Evolutionary conservation across 2,888 invertebrate genomes (phyloP).

Genomic region (Antheraea yamamai): DNA sequence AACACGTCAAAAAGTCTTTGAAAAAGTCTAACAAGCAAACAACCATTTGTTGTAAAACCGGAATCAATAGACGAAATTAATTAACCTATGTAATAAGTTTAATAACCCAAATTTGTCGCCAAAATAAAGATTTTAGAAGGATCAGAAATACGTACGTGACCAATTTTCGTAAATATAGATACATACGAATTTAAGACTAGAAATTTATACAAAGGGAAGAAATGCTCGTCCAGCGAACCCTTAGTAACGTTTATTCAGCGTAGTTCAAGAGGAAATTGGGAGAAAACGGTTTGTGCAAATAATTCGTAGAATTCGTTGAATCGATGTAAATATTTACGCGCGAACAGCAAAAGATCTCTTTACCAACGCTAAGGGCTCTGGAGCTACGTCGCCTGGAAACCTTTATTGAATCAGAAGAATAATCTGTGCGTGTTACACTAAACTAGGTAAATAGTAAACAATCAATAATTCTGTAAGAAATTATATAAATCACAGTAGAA

Average conservation of each 20-base stretch:
- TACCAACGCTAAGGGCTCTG: not conserved
- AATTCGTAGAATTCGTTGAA: not conserved
- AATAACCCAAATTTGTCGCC: too few species aligned
- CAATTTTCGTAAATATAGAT: not conserved
- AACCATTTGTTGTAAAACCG: too few species aligned
- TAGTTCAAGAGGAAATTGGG: slow-evolving; percentile 6
- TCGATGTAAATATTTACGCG: not conserved
- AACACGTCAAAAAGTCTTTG: too few species aligned
- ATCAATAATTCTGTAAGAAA: too few species aligned
- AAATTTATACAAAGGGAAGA: not conserved
- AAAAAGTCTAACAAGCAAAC: too few species aligned
- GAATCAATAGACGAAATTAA: too few species aligned
- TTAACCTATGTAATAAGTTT: too few species aligned
- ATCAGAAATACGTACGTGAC: not conserved
- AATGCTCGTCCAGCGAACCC: not conserved
- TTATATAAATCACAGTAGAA: too few species aligned
- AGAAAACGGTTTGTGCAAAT: not conserved
- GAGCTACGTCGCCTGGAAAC: not conserved
- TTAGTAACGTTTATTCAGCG: slow-evolving; percentile 11
- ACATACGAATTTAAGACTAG: not conserved
- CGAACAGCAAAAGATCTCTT: not conserved
- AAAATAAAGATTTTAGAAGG: too few species aligned
- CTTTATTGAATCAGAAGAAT: not conserved
- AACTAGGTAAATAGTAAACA: not conserved
- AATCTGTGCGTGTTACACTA: not conserved